Conservation (phyloP, 1,140 invertebrate species). For the Ditylenchus dipsaci region DNA sequence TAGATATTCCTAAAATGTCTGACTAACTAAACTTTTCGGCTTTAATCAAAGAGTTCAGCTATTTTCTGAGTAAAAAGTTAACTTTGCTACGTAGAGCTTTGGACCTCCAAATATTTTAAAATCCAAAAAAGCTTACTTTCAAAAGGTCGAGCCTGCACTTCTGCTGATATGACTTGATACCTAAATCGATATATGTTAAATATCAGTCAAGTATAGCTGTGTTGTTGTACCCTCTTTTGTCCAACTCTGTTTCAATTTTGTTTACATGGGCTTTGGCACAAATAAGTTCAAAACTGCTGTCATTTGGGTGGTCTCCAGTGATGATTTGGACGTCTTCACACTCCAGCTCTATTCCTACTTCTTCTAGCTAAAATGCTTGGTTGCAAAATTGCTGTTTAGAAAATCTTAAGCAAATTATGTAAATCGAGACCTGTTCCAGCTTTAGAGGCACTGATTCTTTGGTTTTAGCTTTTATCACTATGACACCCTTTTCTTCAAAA, state of each 20-base stretch:
- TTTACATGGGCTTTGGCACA: constrained; percentile 26
- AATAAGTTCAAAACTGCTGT: constrained; percentile 34
- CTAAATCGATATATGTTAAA: too few species aligned
- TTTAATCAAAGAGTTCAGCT: too few species aligned
- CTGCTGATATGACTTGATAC: not conserved
- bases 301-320: constrained; percentile 21
- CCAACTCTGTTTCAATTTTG: constrained; percentile 32
- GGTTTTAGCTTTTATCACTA: constrained; percentile 24
- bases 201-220: too few species aligned
- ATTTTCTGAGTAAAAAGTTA: not conserved
- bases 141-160: not conserved
- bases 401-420: too few species aligned
- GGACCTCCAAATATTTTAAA: not conserved
- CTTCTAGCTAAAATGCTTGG: constrained; percentile 28
- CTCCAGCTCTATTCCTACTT: constrained; percentile 49
- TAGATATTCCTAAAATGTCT: constrained; percentile 10
- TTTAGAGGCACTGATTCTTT: constrained; percentile 24
- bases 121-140: too few species aligned
- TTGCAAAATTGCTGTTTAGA: too few species aligned
- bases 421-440: constrained; percentile 40
- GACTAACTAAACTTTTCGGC: too few species aligned
- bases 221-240: not conserved
- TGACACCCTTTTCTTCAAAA: constrained; percentile 48
- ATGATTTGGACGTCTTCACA: constrained; percentile 45
- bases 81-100: not conserved